Conservation (phyloP, 2,113 vertebrate genomes). For the Thinocorus orbignyianus region DNA sequence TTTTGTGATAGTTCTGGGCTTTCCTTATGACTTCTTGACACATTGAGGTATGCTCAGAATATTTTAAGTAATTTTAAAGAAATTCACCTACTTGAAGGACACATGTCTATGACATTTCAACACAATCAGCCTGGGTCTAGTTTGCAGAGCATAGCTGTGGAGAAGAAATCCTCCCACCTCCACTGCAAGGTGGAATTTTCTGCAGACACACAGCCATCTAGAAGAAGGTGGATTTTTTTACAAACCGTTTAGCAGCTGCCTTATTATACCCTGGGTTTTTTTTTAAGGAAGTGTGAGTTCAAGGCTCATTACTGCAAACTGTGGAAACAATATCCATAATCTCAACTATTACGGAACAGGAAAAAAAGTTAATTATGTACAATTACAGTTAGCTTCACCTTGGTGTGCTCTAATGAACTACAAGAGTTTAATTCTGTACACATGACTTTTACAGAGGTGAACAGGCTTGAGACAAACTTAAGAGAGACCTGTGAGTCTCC, state of each 20-base stretch:
- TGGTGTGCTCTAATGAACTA: neutral
- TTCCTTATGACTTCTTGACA: neutral
- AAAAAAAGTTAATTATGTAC: neutral
- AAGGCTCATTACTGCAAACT: constrained; percentile 11
- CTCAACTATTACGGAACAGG: neutral
- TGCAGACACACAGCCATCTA: neutral
- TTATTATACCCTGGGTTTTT: neutral
- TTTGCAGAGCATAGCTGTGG: neutral
- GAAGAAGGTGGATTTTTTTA: neutral
- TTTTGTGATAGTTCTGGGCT: neutral
- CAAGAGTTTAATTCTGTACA: constrained; percentile 26
- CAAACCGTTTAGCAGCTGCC: neutral
- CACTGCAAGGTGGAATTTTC: neutral
- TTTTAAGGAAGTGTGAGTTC: neutral
- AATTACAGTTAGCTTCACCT: constrained; percentile 24
- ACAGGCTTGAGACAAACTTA: neutral
- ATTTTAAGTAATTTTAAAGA: neutral
- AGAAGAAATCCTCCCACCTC: neutral
- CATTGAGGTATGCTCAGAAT: neutral
- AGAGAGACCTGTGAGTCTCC: neutral
- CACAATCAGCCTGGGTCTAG: neutral
- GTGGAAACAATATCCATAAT: constrained; percentile 33
- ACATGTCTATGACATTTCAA: neutral
- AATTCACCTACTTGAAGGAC: neutral
- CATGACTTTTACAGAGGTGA: constrained; percentile 2